These are phyloP conservation scores for Nezara viridula DNA, from an alignment of 2,888 invertebrate species.

Conservation along the genomic window DNA sequence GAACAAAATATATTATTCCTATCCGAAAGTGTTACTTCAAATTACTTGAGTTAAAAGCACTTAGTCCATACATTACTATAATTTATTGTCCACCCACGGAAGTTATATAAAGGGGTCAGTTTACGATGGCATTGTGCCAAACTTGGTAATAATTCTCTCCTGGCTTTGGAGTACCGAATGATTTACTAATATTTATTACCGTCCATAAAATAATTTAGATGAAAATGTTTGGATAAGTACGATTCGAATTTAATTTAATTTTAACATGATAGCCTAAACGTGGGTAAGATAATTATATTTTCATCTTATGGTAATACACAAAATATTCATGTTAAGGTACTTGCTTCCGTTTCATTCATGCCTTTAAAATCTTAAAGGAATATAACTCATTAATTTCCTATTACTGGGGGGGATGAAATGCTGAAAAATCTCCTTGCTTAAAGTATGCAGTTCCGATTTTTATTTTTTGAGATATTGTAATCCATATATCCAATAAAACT, in stretches of 20 bases:
- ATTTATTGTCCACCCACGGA: conserved; percentile 30
- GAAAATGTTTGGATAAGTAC: not conserved
- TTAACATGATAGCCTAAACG: not conserved
- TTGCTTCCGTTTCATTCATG: too few species aligned
- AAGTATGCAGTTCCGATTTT: too few species aligned
- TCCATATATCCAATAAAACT: too few species aligned
- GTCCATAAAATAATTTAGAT: not conserved
- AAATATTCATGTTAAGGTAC: too few species aligned
- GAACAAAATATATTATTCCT: conserved; percentile 18
- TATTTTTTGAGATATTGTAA: too few species aligned
- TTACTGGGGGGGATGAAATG: too few species aligned
- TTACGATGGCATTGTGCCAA: conserved; percentile 28
- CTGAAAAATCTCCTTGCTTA: too few species aligned
- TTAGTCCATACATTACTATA: conserved; percentile 16
- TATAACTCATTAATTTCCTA: too few species aligned
- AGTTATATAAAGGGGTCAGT: conserved; percentile 29
- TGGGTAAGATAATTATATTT: not conserved
- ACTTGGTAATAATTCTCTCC: conserved; percentile 31
- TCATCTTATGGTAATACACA: too few species aligned
- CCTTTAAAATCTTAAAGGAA: too few species aligned
- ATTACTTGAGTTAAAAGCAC: conserved; percentile 38
- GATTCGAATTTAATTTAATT: not conserved
- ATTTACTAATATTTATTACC: conserved; percentile 16
- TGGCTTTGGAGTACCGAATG: conserved; percentile 9
- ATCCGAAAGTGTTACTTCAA: conserved; percentile 33